Evolutionary conservation across 1,140 invertebrate genomes (phyloP), one percentile per base, ranked within the genome.

Genomic region (Drosophila chauvacae): DNA sequence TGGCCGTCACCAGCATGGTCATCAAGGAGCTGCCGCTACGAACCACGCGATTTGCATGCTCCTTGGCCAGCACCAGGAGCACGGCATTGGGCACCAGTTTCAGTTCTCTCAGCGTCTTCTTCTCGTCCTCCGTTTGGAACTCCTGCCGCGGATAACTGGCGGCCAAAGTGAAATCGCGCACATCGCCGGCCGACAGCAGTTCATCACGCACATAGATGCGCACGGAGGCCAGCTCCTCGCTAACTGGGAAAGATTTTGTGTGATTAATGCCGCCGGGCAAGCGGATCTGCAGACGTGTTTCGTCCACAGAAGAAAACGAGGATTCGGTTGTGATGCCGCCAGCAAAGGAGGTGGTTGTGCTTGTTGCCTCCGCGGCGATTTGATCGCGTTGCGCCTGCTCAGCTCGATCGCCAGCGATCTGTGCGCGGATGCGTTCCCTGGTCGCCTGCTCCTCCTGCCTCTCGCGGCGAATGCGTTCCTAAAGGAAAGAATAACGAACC

Each of bases 281-380:
- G 79, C 96, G 95, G 85, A 98, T 97, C 93, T 98, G 97, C 47
- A 98, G 94, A 58, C 96, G 94, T 0, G 96, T 90, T 95, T 96
- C 84, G 96, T 97, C 93, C 10, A 53, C 53, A 0, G 72, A 57
- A 20, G 20, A 64, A 2, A 10, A 2, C 2, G 76, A 61, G 3
- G 77, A 56, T 4, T 53, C 56, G 28, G 28, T 26, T 18, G 50
- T 51, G 26, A 53, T 11, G 30, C 50, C 28, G 5, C 65, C 45
- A 7, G 45, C 39, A 7, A 44, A 13, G 1, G 77, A 41, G 10
- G 59, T 59, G 96, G 95, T 61, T 95, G 51, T 30, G 37, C 37
- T 72, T 20, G 26, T 75, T 0, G 44, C 10, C 23, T 83, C 55
- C 33, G 51, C 2, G 3, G 16, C 2, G 28, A 48, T 9, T 18